These are phyloP conservation scores for Volucella inflata DNA, from an alignment of 2,888 invertebrate genomes.

Conservation along the genomic window DNA sequence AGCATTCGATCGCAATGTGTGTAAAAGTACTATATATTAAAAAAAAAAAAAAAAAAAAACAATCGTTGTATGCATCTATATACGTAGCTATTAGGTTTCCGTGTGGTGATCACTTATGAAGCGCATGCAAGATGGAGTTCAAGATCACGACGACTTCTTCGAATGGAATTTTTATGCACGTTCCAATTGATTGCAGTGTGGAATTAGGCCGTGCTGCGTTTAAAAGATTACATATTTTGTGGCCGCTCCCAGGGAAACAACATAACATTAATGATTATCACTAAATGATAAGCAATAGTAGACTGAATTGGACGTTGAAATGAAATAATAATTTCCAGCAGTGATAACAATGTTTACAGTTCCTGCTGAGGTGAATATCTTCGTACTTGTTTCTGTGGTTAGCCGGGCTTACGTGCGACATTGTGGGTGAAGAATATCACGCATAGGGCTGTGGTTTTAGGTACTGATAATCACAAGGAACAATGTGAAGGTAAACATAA, in stretches of 20 bases:
- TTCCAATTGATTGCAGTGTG: conserved; percentile 11
- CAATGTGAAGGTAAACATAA: background rate
- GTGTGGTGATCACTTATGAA: conserved; percentile 41
- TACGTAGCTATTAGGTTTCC: conserved; percentile 10
- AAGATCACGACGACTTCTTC: conserved; percentile 42
- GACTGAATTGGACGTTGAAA: background rate
- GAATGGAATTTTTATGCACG: conserved; percentile 29
- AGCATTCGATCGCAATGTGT: conserved; percentile 4
- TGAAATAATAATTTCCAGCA: background rate
- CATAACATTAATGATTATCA: conserved; percentile 1
- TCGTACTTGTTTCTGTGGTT: too few species aligned
- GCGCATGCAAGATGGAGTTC: conserved; percentile 52
- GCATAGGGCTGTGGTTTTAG: too few species aligned
- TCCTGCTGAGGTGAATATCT: background rate
- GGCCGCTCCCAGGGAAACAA: background rate
- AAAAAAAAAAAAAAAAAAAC: too few species aligned
- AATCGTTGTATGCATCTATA: background rate
- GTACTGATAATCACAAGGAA: too few species aligned
- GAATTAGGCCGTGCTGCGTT: background rate
- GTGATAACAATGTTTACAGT: conserved; percentile 15
- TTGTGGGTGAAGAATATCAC: too few species aligned
- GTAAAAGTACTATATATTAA: background rate
- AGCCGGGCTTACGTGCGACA: too few species aligned
- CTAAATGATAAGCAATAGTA: background rate
- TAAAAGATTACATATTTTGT: conserved; percentile 1